Conservation (phyloP, 2,888 invertebrate species). For the Abrostola tripartita region DNA sequence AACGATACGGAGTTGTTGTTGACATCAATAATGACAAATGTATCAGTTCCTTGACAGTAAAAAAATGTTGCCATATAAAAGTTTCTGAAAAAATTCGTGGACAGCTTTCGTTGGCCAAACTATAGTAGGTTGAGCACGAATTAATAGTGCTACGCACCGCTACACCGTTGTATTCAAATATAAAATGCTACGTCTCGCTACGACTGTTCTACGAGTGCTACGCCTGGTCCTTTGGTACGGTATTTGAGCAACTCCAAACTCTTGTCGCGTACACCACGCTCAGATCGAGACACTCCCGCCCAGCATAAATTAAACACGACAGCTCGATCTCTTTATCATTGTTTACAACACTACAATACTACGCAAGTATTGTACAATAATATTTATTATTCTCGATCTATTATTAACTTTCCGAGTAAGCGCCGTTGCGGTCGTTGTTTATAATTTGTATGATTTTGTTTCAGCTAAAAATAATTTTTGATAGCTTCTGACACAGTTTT, state of each 20-base stretch:
- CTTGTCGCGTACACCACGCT: slow-evolving; percentile 11
- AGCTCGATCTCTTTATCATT: slow-evolving; percentile 44
- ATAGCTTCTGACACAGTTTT: no score
- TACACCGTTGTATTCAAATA: background rate
- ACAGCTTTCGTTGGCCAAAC: no score
- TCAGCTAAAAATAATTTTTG: no score
- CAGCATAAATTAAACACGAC: slow-evolving; percentile 44
- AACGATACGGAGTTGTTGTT: no score
- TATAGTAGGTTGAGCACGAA: no score
- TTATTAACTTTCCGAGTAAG: slow-evolving; percentile 17
- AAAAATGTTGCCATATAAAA: no score
- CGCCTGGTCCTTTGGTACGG: background rate
- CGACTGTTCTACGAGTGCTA: background rate
- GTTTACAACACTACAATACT: slow-evolving; percentile 25
- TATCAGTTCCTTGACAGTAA: no score
- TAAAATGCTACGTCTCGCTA: background rate
- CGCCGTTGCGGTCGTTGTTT: slow-evolving; percentile 13
- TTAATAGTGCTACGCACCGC: background rate
- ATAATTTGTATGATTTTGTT: background rate
- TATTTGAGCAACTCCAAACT: background rate
- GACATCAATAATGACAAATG: no score
- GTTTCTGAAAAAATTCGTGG: no score
- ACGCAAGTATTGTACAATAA: slow-evolving; percentile 1
- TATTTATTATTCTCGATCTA: slow-evolving; percentile 25
- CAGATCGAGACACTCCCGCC: slow-evolving; percentile 3